These are phyloP conservation scores for Trichogramma pretiosum DNA, from an alignment of 1,140 invertebrate species.

Conservation along the genomic window DNA sequence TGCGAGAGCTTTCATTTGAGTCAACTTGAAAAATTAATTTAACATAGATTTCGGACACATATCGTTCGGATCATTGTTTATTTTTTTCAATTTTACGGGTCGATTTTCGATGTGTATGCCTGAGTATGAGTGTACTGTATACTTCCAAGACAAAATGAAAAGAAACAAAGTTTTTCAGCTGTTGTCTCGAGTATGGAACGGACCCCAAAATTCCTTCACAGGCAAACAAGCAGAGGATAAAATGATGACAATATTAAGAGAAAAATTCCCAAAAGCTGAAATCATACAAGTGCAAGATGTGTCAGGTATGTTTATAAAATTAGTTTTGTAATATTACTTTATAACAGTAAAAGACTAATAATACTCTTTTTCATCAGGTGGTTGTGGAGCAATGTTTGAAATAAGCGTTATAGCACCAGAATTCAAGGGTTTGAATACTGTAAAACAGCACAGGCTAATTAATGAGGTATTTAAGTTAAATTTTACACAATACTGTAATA, in stretches of 20 bases:
- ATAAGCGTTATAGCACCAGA: slow-evolving; percentile 65
- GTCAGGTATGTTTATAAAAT: slow-evolving; percentile 43
- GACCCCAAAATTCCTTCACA: slow-evolving; percentile 29
- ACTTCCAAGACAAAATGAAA: slow-evolving; percentile 27
- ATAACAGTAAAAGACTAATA: too few relatives aligned
- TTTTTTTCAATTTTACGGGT: not conserved
- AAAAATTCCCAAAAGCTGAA: slow-evolving; percentile 56
- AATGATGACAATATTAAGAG: slow-evolving; percentile 43
- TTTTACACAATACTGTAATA: not conserved
- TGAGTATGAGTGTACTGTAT: not conserved
- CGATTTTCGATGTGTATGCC: too few relatives aligned
- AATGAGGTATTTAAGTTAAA: slow-evolving; percentile 50
- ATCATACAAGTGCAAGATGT: slow-evolving; percentile 63
- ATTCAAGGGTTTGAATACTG: slow-evolving; percentile 64
- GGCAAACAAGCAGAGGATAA: slow-evolving; percentile 41
- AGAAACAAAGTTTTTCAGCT: slow-evolving; percentile 41
- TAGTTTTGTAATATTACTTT: slow-evolving; percentile 4
- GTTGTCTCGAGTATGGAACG: slow-evolving; percentile 39
- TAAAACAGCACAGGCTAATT: slow-evolving; percentile 75
- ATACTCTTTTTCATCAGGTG: slow-evolving; percentile 45
- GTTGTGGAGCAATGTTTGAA: slow-evolving; percentile 85
- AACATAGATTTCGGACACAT: not conserved
- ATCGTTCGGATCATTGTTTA: not conserved
- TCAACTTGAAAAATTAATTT: too few relatives aligned
- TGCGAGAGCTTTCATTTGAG: not conserved